Conservation (phyloP, 1,140 invertebrate genomes). For the Ectropis grisescens region DNA sequence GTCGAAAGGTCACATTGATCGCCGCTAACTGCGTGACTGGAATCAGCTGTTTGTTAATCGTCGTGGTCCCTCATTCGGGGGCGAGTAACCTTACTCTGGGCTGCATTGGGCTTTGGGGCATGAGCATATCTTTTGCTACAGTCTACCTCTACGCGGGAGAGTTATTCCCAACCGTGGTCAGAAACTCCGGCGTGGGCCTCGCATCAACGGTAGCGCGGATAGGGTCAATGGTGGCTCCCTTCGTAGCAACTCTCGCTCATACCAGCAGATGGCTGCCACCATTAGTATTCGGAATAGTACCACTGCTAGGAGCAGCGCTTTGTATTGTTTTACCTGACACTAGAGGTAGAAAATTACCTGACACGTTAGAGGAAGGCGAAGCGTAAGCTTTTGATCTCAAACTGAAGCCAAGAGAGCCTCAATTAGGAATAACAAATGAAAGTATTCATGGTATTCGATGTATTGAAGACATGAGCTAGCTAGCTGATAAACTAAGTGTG, state of each 20-base stretch:
- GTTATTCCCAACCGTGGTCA: slow-evolving; percentile 72
- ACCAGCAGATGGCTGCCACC: slow-evolving; percentile 73
- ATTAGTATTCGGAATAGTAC: slow-evolving; percentile 76
- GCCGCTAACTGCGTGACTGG: slow-evolving; percentile 74
- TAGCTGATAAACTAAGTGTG: no score
- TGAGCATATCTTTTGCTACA: slow-evolving; percentile 70
- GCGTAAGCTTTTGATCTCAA: slow-evolving; percentile 16
- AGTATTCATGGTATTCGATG: slow-evolving; percentile 3
- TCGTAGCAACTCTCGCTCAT: slow-evolving; percentile 55
- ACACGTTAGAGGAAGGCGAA: slow-evolving; percentile 62
- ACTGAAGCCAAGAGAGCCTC: slow-evolving; percentile 2
- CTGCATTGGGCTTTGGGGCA: slow-evolving; percentile 73
- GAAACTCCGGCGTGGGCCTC: slow-evolving; percentile 71
- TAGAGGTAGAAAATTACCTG: slow-evolving; percentile 53
- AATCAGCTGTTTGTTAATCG: slow-evolving; percentile 74
- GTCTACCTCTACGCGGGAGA: slow-evolving; percentile 73
- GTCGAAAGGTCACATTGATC: slow-evolving; percentile 76
- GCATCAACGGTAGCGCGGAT: slow-evolving; percentile 71
- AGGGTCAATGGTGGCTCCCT: slow-evolving; percentile 71
- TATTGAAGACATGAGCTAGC: no score
- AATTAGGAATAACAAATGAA: slow-evolving; percentile 5
- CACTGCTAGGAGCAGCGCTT: slow-evolving; percentile 74
- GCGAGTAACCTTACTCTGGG: slow-evolving; percentile 66
- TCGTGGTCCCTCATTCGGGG: slow-evolving; percentile 57
- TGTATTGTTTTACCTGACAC: slow-evolving; percentile 76